A percentile compares a stretch with the other conserved stretches of the same genome.
phyloP scores from a whole-genome alignment of 2,797 vertebrate genomes.

The Lithobates pipiens region DNA sequence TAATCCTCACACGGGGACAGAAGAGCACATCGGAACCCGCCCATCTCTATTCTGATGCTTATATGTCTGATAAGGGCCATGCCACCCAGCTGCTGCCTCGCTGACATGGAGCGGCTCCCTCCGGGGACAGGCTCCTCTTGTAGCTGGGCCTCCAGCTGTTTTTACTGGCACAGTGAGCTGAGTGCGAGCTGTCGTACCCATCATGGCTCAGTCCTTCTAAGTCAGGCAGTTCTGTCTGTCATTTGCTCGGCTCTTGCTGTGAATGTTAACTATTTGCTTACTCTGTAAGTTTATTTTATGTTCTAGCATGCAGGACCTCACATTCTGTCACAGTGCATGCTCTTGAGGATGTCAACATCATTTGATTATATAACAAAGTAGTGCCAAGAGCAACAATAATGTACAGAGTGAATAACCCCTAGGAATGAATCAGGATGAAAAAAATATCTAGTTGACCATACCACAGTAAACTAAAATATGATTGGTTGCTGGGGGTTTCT shows the following conservation, averaged over 20 bases:
- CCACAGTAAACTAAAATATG: too few relatives aligned
- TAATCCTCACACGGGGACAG: conserved; percentile 54
- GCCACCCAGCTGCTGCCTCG: conserved; percentile 59
- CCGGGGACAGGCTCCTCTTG: conserved; percentile 40
- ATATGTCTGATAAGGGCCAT: conserved; percentile 46
- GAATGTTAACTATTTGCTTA: conserved; percentile 40
- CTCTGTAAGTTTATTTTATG: conserved; percentile 13
- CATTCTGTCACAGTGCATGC: not conserved
- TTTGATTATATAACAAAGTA: not conserved
- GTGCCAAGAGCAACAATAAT: not conserved
- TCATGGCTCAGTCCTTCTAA: conserved; percentile 19
- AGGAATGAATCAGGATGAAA: not conserved
- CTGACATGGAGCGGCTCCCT: conserved; percentile 45
- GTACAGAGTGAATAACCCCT: too few relatives aligned
- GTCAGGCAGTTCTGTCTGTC: conserved; percentile 12
- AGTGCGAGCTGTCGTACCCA: conserved; percentile 44
- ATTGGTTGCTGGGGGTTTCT: not conserved
- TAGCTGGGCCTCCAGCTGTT: conserved; percentile 58
- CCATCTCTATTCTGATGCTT: conserved; percentile 38
- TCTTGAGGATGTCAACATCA: not conserved
- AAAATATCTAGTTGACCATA: not conserved
- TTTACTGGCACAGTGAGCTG: conserved; percentile 52
- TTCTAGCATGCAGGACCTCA: conserved; percentile 1
- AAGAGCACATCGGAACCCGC: conserved; percentile 43
- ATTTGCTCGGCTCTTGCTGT: conserved; percentile 9